Base-by-base conservation (phyloP, 2,113 vertebrate genomes). In the Sporophila hypoxantha region DNA sequence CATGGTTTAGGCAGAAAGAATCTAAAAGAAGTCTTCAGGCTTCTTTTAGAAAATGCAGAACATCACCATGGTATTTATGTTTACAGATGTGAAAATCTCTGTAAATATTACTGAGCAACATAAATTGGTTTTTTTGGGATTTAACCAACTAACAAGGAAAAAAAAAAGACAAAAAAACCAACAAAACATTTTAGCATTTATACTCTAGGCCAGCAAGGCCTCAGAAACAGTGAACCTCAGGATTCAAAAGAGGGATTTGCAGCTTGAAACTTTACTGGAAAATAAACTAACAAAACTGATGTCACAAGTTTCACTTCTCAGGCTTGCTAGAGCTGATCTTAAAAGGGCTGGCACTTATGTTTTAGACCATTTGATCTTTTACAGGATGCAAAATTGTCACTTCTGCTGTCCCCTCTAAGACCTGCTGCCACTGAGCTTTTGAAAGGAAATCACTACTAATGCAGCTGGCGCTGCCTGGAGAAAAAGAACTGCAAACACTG, bases 11-110 rank as follows among this genome's bases (percentile, higher is more conserved):
- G 83, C 87, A 94, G 64, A 61, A 89, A 55, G 17, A 87, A 53
- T 73, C 55, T 80, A 44, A 78, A 82, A 77, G 27, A 92, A 55
- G 47, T 52, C 71, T 47, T 88, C 61, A 73, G 70, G 25, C 46
- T 81, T 80, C 55, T 65, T 37, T 73, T 78, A 95, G 53, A 71
- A 91, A 88, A 50, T 70, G 44, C 44, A 68, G 34, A 55, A 71
- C n/a, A 66, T 86, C 47, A 83, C 82, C 39, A 80, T 55, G 27
- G 23, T 74, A 76, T 90, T 94, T 76, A 49, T 92, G 36, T 87
- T 95, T 95, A 67, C 62, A 89, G 64, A 61, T 80, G 36, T 91
- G 53, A 88, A 83, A 61, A 27, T 32, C 13, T 39, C 21, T 55
- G 16, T 75, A 82, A 85, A 74, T 76, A 76, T 65, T 69, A 39